Base-by-base conservation (phyloP, 2,797 vertebrate genomes). In the Centroberyx gerrardi region DNA sequence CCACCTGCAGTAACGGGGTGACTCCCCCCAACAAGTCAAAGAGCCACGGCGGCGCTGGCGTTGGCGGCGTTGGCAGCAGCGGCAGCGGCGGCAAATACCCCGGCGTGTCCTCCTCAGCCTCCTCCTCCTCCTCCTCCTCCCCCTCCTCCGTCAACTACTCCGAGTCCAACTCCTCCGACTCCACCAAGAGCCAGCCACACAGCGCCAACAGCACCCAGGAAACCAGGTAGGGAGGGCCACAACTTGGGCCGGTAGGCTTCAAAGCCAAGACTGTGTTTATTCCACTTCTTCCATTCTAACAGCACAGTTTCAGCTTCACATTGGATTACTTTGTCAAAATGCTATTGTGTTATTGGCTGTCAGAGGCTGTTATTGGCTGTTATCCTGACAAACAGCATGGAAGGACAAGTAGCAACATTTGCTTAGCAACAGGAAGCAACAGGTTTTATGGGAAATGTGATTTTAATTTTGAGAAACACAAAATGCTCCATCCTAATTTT, bases 101-200 rank as follows among this genome's bases (percentile, higher is more conserved):
- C 62, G 94, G 96, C 5, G 94, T 96, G 84, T 92, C 92, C 74
- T 93, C 93, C 93, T 98, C 97, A 0, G 96, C 96, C 61, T 98
- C 97, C 59, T 98, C 97, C 62, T 99, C 98, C 78, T 96, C 96
- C 51, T 96, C 96, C 76, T 99, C 98, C 56, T 99, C 98, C 81
- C 98, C 98, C 54, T 99, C 98, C 72, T 99, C 98, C 27, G 95
- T 98, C 94, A 99, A 99, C 94, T 99, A 98, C 92, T 98, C 98
- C 0, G 97, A 99, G 92, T 98, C 98, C 89, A 99, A 99, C 95
- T 99, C 97, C 90, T 98, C 97, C 53, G 97, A 98, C 93, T 99
- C 98, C 87, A 99, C 97, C 84, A 99, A 99, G 95, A 98, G 97
- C 88, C 98, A 98, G 93, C 97, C 96, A 51, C 97, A 98, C 94